A percentile compares a stretch with the other conserved stretches of the same genome.
phyloP scores from a whole-genome alignment of 92 coral and sea anemone species.

The Hydrozoanthus gracilis region DNA sequence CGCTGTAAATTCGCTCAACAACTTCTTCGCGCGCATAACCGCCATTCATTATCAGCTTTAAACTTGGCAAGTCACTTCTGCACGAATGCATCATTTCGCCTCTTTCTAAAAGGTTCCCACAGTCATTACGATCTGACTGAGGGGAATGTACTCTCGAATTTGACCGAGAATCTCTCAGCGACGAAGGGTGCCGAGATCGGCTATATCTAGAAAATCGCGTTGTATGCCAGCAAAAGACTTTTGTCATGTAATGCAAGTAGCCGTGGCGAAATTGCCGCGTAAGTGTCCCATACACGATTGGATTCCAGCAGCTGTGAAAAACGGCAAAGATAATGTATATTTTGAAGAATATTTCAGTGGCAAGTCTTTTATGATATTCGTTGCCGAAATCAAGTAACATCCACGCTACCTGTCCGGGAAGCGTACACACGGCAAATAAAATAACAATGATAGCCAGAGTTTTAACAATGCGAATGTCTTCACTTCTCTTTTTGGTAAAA shows the following conservation, averaged over 20 bases:
- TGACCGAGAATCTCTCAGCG: background rate
- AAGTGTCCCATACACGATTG: slow-evolving; percentile 84
- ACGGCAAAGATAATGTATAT: slow-evolving; percentile 79
- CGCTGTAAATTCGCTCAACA: background rate
- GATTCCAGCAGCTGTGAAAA: slow-evolving; percentile 91
- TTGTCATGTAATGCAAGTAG: slow-evolving; percentile 46
- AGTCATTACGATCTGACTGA: background rate
- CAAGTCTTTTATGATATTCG: slow-evolving; percentile 47
- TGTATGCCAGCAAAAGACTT: slow-evolving; percentile 28
- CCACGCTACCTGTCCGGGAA: slow-evolving; percentile 70
- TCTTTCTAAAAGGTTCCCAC: slow-evolving; percentile 16
- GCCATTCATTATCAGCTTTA: background rate
- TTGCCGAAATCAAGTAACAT: slow-evolving; percentile 67
- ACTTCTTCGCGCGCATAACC: background rate
- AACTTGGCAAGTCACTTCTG: background rate
- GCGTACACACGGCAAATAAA: slow-evolving; percentile 64
- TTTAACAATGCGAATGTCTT: slow-evolving; percentile 66
- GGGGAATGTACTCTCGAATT: slow-evolving; percentile 7
- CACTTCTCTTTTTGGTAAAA: slow-evolving; percentile 26
- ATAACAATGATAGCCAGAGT: slow-evolving; percentile 68
- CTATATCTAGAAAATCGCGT: background rate
- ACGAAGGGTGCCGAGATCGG: background rate
- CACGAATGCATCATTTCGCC: background rate
- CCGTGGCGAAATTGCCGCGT: slow-evolving; percentile 86
- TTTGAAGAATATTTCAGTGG: slow-evolving; percentile 33